Base-by-base conservation (phyloP, 2,888 invertebrate genomes). In the Helobdella robusta region DNA sequence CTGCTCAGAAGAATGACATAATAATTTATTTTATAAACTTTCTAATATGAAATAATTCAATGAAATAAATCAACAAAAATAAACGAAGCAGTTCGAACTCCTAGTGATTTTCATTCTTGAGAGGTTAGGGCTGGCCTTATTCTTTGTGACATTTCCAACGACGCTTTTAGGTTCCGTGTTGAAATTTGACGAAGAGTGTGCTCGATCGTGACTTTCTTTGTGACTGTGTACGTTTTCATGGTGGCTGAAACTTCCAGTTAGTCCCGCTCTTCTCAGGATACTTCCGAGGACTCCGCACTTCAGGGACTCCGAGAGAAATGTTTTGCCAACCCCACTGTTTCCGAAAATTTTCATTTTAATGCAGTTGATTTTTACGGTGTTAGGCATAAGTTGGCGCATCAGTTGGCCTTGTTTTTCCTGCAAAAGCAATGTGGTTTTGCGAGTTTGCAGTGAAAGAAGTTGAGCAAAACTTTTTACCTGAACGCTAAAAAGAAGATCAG, bases 261-360 rank as follows among this genome's bases (percentile, higher is more conserved):
- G 68, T 23, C 69, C 64, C 15, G 68, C 64, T 52, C 69, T 71
- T 11, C 77, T 72, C 83, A 87, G 86, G 72, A 86, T 83, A 50
- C 86, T 84, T 72, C 84, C 84, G 74, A 87, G 84, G 68, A 85
- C 83, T 1, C 86, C 85, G 70, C 86, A 84, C 73, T 84, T 85
- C 40, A 87, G 78, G 0, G 85, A 84, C 73, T 85, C 85, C 5
- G 85, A 81, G 58, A 88, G 79, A 0, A 85, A 83, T 6, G 85
- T 83, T 79, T 88, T 88, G n/a, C 88, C 88, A 2, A 85, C 84
- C 0, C 85, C 86, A 64, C 85, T 85, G 73, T 86, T 84, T 0
- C 88, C 88, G 73, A 88, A 82, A 58, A 88, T 75, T 71, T 87
- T 85, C 66, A 88, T 76, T 72, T 86, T 86, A 66, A 87, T 82